Evolutionary conservation across 1,140 invertebrate genomes (phyloP).

Genomic region (Parapsyche elsis): DNA sequence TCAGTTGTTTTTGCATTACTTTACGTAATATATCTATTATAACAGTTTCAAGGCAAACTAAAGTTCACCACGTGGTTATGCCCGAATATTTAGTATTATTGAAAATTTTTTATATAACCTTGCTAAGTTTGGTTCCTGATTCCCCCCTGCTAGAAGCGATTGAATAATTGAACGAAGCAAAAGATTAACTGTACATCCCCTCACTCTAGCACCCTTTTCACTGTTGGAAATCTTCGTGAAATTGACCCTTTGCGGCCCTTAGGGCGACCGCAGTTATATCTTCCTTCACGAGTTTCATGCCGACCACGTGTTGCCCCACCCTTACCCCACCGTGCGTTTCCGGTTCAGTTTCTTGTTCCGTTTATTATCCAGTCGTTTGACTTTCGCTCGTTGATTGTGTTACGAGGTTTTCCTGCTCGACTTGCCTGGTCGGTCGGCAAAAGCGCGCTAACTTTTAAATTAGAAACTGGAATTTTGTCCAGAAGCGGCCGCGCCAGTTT

Average conservation of each 20-base stretch:
- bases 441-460: neutral
- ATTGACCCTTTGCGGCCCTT: neutral
- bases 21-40: no score
- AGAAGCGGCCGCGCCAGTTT: neutral
- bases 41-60: no score
- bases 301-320: no score
- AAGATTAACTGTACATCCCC: constrained; percentile 17
- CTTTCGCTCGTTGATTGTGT: neutral
- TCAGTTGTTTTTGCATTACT: no score
- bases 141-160: neutral
- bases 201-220: neutral
- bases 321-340: neutral
- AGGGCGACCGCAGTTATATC: no score
- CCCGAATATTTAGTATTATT: no score
- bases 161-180: constrained; percentile 35
- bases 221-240: neutral
- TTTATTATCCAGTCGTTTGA: neutral
- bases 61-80: no score
- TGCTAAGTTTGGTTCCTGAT: no score
- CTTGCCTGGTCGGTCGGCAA: neutral
- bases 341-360: neutral
- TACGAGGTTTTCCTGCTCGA: neutral
- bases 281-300: no score
- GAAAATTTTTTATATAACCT: no score
- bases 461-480: neutral